A percentile compares a stretch with the other conserved stretches of the same genome.
Conservation (phyloP, 2,113 vertebrate species). For the Chitala chitala region DNA sequence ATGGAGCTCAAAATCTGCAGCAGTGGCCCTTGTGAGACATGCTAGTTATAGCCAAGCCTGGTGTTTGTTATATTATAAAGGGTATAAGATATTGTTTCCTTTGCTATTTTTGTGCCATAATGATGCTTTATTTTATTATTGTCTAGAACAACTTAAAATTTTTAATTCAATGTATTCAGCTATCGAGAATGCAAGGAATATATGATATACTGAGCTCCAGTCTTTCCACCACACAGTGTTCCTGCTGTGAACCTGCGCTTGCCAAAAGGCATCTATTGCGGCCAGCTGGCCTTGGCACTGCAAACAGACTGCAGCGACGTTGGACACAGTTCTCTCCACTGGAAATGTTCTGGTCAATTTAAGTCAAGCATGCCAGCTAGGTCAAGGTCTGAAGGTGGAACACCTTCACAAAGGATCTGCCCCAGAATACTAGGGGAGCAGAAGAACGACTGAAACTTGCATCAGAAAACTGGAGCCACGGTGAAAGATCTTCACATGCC, state of each 20-base stretch:
- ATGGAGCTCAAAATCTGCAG: no score
- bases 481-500: background rate
- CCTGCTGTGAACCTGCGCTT: background rate
- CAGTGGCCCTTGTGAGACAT: no score
- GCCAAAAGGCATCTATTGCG: conserved; percentile 2
- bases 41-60: no score
- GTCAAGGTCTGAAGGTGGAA: conserved; percentile 17
- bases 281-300: background rate
- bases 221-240: background rate
- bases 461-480: background rate
- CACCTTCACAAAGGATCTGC: conserved; percentile 1
- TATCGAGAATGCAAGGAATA: no score
- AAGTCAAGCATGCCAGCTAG: background rate
- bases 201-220: background rate
- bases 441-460: background rate
- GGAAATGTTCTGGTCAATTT: conserved; percentile 4
- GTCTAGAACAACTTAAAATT: no score
- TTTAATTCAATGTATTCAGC: no score
- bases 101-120: background rate
- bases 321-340: conserved; percentile 1
- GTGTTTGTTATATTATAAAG: background rate
- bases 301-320: background rate
- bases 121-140: no score
- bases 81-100: conserved; percentile 1
- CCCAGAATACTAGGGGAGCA: background rate